Evolutionary conservation across 2,113 vertebrate genomes (phyloP), one percentile per base, ranked within the genome.

Genomic region (Hydropotes inermis): DNA sequence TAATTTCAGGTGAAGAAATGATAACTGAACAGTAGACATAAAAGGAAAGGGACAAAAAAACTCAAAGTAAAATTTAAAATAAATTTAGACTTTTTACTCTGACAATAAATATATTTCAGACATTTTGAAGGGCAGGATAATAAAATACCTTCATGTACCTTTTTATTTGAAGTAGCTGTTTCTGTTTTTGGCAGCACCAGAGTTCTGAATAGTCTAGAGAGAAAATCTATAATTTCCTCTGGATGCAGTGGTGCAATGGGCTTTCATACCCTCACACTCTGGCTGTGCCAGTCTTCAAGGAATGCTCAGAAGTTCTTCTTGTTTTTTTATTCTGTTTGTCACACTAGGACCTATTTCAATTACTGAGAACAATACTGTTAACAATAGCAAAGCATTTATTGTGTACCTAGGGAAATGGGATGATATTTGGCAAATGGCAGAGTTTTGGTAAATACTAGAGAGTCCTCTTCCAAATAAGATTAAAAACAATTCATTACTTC

Each of bases 401-500:
- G 8, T 61, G 5, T 64, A 87, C 33, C 79, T 33, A 36, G 10
- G 52, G 25, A 70, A 96, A 91, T 67, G 7, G 28, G 9, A 30
- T 78, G 27, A n/a, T 57, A 81, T 50, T 81, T 87, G n/a, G 15
- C 55, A 74, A 61, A 82, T 58, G 43, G 16, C 36, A 88, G 33
- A 39, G 12, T 39, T 91, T 8, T 36, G 36, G 33, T 81, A 89
- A 94, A n/a, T 89, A 81, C 67, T 39, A 82, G n/a, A 11, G 28
- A 91, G 0, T 39, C 84, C 2, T 93, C 54, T 96, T 94, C 33
- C 86, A 96, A 97, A 78, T 64, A 84, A 92, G 21, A 86, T 92
- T 86, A 33, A 43, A 92, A 97, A 90, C 3, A 93, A 79, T 17
- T 91, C 28, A 36, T 95, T 28, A 90, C 86, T 97, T 95, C 74